Evolutionary conservation across 2,797 vertebrate genomes (phyloP), one percentile per base, ranked within the genome.

Genomic region (Pteronotus mesoamericanus): DNA sequence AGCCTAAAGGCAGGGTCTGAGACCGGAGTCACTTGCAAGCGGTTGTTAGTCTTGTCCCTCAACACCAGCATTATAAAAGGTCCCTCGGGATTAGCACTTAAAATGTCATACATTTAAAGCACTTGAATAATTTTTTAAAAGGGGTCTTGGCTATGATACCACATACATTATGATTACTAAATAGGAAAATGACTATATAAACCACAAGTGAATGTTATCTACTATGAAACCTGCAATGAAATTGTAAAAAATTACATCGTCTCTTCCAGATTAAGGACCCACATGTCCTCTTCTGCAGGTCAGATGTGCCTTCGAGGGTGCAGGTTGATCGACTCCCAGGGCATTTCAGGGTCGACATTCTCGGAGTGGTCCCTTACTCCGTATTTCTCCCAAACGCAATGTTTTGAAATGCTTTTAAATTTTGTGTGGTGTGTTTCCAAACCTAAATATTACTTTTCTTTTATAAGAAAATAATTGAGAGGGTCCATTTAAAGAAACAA

Each of bases 61-160:
- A 93, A 80, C 94, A 87, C 87, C 64, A 93, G 77, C 69, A 69
- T 95, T 93, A 61, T 68, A 77, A 96, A 97, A 97, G 61, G 68
- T 82, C 90, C 78, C 61, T 32, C 46, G 44, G 89, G 96, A 96
- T 97, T 96, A 96, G 61, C 89, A 91, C 96, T 93, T 91, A 85
- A 95, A 97, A 97, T 97, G 84, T 68, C 92, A 86, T 95, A 46
- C 91, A 89, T 91, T 94, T 93, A 95, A 97, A 96, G 72, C 72
- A 83, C 75, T 95, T 80, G 83, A 91, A 82, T 89, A 91, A 71
- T 95, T 95, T 96, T 95, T 90, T 69, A 59, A 94, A 95, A 90
- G 69, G 44, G 19, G 53, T 1, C 16, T 94, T 94, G 48, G 69
- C 75, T 95, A 68, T 72, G 53, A 39, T 78, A 22, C 21, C 59